phyloP scores from a whole-genome alignment of 2,113 vertebrate species.

The Gobiocypris rarus region DNA sequence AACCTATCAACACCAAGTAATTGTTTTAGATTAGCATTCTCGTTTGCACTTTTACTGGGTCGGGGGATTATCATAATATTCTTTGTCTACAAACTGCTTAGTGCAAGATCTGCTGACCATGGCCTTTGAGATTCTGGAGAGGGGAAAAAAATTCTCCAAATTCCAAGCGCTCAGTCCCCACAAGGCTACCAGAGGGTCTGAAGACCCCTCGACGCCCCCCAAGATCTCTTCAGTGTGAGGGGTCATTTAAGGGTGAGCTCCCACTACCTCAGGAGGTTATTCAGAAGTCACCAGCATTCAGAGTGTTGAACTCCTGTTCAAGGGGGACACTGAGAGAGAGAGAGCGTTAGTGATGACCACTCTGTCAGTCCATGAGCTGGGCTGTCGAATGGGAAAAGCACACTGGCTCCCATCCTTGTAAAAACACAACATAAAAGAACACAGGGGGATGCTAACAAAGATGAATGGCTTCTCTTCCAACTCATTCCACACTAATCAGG shows the following conservation, averaged over 20 bases:
- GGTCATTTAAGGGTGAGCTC: slow-evolving; percentile 82
- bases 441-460: slow-evolving; percentile 81
- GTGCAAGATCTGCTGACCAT: slow-evolving; percentile 36
- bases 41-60: not conserved
- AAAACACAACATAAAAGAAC: slow-evolving; percentile 78
- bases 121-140: slow-evolving; percentile 29
- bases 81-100: slow-evolving; percentile 14
- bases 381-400: slow-evolving; percentile 54
- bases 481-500: slow-evolving; percentile 81
- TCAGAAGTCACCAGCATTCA: slow-evolving; percentile 80
- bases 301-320: slow-evolving; percentile 70
- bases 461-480: slow-evolving; percentile 72
- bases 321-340: slow-evolving; percentile 71
- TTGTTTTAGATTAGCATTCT: not conserved
- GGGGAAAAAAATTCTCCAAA: slow-evolving; percentile 54
- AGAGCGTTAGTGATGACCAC: slow-evolving; percentile 73
- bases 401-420: slow-evolving; percentile 70
- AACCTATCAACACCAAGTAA: not conserved
- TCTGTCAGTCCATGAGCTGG: slow-evolving; percentile 50
- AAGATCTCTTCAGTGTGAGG: slow-evolving; percentile 72
- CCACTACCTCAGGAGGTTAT: slow-evolving; percentile 80
- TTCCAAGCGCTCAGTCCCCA: slow-evolving; percentile 49
- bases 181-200: slow-evolving; percentile 61
- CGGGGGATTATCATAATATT: not conserved
- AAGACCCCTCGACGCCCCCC: slow-evolving; percentile 73